These are phyloP conservation scores for Crematogaster levior DNA, from an alignment of 2,888 invertebrate genomes.

Conservation along the genomic window DNA sequence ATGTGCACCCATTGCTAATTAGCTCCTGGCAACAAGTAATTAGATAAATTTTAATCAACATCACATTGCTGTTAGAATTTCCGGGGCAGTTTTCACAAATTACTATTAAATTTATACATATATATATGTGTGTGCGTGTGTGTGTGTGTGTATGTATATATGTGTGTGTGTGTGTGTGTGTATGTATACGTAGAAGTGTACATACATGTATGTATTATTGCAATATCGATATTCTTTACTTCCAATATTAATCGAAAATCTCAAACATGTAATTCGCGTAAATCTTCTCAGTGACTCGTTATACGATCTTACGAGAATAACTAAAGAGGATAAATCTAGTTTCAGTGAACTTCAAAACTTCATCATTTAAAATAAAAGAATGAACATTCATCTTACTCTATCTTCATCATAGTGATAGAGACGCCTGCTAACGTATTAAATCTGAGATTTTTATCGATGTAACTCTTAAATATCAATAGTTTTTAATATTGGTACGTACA, in stretches of 20 bases:
- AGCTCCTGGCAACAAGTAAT: constrained; percentile 61
- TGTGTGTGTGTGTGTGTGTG: too few relatives aligned
- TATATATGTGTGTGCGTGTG: too few relatives aligned
- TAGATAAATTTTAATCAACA: constrained; percentile 68
- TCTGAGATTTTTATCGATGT: background rate
- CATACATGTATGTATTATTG: background rate
- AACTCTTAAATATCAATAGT: background rate
- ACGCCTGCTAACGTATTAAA: background rate
- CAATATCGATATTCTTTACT: background rate
- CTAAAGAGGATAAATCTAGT: background rate
- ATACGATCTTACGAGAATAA: background rate
- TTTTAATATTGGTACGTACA: background rate
- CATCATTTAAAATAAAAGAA: background rate
- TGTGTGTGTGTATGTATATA: too few relatives aligned
- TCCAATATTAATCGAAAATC: background rate
- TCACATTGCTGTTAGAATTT: constrained; percentile 40
- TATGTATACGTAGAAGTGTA: background rate
- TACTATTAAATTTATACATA: constrained; percentile 9
- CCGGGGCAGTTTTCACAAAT: constrained; percentile 28
- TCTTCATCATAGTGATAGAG: background rate
- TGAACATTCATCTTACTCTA: background rate
- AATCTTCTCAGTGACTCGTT: background rate
- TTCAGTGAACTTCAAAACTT: background rate
- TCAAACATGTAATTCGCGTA: background rate
- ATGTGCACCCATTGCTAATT: constrained; percentile 67